Evolutionary conservation across 2,797 vertebrate genomes (phyloP).

Genomic region (Paratrypauchen microcephalus): DNA sequence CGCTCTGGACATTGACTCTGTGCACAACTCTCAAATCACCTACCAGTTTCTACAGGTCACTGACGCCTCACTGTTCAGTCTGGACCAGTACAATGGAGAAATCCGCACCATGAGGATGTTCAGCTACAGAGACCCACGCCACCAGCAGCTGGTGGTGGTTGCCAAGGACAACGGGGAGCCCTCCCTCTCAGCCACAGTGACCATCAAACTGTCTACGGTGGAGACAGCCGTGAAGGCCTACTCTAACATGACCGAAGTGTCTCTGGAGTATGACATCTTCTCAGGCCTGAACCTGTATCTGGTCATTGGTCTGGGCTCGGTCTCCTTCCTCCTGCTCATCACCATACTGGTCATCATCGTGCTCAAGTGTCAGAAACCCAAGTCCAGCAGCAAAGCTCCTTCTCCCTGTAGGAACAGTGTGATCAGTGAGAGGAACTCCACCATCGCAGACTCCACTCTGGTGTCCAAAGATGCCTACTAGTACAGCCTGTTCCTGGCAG

Average conservation of each 20-base stretch:
- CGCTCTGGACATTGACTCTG: constrained; percentile 66
- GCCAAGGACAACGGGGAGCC: constrained; percentile 71
- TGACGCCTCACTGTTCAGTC: too few species aligned
- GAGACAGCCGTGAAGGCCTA: constrained; percentile 66
- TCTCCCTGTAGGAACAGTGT: constrained; percentile 64
- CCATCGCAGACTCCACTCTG: constrained; percentile 57
- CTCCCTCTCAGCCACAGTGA: constrained; percentile 70
- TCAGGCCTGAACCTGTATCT: too few species aligned
- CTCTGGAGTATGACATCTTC: constrained; percentile 46
- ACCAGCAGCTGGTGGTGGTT: constrained; percentile 62
- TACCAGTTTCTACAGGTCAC: too few species aligned
- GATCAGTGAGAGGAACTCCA: constrained; percentile 64
- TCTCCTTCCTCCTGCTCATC: too few species aligned
- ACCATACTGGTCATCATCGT: too few species aligned
- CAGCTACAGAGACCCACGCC: constrained; percentile 69
- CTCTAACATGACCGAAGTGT: constrained; percentile 65
- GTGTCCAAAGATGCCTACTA: constrained; percentile 68
- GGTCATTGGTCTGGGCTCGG: too few species aligned
- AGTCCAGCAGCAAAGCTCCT: constrained; percentile 41
- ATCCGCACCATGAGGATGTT: constrained; percentile 58
- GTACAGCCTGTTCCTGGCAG: constrained; percentile 62
- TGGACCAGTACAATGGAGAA: too few species aligned
- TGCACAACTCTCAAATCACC: constrained; percentile 58
- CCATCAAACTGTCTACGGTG: constrained; percentile 68
- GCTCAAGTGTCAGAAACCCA: too few species aligned